Evolutionary conservation across 2,797 vertebrate genomes (phyloP).

Genomic region (Lepidocolaptes lacrymiger): DNA sequence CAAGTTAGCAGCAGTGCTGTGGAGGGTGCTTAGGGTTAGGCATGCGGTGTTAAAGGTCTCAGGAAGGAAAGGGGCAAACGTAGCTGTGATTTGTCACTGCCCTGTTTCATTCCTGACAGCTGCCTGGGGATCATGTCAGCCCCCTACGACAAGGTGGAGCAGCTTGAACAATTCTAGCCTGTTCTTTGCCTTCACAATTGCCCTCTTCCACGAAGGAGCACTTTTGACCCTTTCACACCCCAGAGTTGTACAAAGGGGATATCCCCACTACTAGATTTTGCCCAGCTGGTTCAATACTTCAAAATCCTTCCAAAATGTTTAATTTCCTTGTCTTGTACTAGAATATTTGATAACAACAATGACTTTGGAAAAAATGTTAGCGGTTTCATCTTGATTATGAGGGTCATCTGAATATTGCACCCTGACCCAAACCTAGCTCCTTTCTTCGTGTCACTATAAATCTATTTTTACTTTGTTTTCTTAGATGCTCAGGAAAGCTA

Average conservation of each 20-base stretch:
- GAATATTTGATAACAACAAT: not conserved
- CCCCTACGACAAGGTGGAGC: not conserved
- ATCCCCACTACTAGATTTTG: not conserved
- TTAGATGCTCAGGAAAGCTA: not conserved
- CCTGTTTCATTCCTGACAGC: not conserved
- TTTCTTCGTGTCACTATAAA: not conserved
- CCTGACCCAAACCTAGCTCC: not conserved
- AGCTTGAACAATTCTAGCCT: not conserved
- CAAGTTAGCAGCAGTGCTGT: not conserved
- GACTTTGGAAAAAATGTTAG: not conserved
- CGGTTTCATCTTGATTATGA: not conserved
- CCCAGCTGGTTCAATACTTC: not conserved
- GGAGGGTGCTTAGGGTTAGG: not conserved
- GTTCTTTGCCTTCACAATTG: slow-evolving; percentile 17
- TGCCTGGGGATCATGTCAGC: not conserved
- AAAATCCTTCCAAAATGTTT: not conserved
- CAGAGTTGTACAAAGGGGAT: not conserved
- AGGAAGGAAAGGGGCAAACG: not conserved
- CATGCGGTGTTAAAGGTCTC: not conserved
- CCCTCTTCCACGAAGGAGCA: not conserved
- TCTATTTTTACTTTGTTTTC: not conserved
- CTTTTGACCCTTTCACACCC: not conserved
- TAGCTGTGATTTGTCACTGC: slow-evolving; percentile 8
- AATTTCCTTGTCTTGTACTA: not conserved
- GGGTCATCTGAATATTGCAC: not conserved